Conservation (phyloP, 2,113 vertebrate genomes). For the Gambusia holbrooki region DNA sequence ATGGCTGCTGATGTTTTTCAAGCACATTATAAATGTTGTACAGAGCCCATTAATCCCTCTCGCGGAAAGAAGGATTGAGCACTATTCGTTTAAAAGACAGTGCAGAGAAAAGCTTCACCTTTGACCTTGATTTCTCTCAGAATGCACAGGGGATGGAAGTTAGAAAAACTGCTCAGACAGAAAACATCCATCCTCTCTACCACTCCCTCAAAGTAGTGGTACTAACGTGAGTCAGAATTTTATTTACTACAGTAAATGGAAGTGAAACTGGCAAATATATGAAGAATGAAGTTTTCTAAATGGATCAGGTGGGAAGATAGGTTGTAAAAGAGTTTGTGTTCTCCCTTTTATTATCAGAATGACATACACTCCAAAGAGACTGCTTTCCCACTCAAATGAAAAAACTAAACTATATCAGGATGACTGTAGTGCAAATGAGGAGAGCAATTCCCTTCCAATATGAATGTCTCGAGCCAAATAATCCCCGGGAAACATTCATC, state of each 20-base stretch:
- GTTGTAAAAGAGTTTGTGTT: background rate
- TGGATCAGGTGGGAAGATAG: background rate
- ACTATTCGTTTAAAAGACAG: slow-evolving; percentile 30
- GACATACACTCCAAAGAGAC: background rate
- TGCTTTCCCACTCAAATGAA: slow-evolving; percentile 15
- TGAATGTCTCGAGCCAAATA: slow-evolving; percentile 53
- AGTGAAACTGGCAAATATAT: slow-evolving; percentile 7
- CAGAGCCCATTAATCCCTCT: slow-evolving; percentile 45
- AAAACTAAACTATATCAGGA: slow-evolving; percentile 39
- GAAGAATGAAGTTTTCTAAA: slow-evolving; percentile 10
- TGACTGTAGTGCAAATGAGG: slow-evolving; percentile 40
- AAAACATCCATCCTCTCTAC: background rate
- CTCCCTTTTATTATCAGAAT: slow-evolving; percentile 5
- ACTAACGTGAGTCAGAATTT: slow-evolving; percentile 7
- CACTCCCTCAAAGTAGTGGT: background rate
- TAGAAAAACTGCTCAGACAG: slow-evolving; percentile 1
- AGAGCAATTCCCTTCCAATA: slow-evolving; percentile 41
- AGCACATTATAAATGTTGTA: slow-evolving; percentile 53
- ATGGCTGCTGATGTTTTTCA: slow-evolving; percentile 30
- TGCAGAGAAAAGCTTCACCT: slow-evolving; percentile 30
- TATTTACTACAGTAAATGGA: slow-evolving; percentile 9
- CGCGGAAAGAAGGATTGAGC: slow-evolving; percentile 35
- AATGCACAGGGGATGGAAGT: slow-evolving; percentile 10
- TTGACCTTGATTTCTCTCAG: slow-evolving; percentile 29
- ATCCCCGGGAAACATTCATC: slow-evolving; percentile 57